These are phyloP conservation scores for Acestrorhynchus altus DNA, from an alignment of 2,797 vertebrate genomes.

Conservation along the genomic window DNA sequence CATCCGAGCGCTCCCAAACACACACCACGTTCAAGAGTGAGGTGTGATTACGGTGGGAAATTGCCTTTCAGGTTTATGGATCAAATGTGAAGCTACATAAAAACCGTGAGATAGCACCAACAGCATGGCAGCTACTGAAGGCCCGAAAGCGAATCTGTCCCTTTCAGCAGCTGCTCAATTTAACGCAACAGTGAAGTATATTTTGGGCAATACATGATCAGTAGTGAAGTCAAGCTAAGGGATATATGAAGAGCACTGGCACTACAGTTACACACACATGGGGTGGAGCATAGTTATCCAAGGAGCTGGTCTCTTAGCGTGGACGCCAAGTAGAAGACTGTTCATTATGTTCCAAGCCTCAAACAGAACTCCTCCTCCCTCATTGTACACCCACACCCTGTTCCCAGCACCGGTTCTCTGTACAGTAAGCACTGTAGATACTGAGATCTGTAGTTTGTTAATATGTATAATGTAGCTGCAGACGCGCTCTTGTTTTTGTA, in stretches of 20 bases:
- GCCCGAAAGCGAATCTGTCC: background rate
- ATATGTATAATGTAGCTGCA: conserved; percentile 95
- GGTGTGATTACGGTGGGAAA: conserved; percentile 6
- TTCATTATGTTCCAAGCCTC: conserved; percentile 40
- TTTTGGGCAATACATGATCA: conserved; percentile 25
- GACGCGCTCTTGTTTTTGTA: conserved; percentile 86
- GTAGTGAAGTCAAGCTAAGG: conserved; percentile 10
- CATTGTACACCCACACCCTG: conserved; percentile 14
- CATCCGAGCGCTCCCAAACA: conserved; percentile 16
- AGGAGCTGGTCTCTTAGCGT: conserved; percentile 50
- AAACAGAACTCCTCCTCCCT: conserved; percentile 42
- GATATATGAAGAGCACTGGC: conserved; percentile 25
- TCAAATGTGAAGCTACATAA: conserved; percentile 27
- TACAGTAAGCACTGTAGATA: conserved; percentile 78
- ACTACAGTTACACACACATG: background rate
- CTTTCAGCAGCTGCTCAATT: background rate
- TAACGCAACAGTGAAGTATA: background rate
- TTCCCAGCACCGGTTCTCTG: conserved; percentile 55
- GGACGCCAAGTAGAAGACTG: conserved; percentile 34
- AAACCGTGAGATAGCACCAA: background rate
- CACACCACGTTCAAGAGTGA: background rate
- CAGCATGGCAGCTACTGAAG: background rate
- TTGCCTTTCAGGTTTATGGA: conserved; percentile 28
- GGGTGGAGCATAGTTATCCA: conserved; percentile 28
- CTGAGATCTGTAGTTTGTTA: conserved; percentile 83